Evolutionary conservation across 2,113 vertebrate genomes (phyloP).

Genomic region (Petrocephalus zakoni): DNA sequence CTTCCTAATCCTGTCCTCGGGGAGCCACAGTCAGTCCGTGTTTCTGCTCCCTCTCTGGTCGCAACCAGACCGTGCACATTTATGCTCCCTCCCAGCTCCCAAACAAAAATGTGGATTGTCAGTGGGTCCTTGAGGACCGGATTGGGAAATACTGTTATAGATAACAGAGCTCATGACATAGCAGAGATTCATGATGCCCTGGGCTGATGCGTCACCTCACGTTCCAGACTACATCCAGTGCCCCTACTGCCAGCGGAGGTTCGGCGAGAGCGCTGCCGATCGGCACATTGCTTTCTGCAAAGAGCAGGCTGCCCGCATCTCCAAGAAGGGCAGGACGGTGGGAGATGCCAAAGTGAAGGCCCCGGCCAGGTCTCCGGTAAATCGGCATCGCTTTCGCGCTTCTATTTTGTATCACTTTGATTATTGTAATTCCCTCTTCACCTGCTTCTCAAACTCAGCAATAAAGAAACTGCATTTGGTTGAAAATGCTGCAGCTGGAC

Average conservation of each 20-base stretch:
- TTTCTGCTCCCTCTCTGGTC: neutral
- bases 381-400: neutral
- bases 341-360: slow-evolving; percentile 72
- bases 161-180: neutral
- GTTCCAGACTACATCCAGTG: slow-evolving; percentile 90
- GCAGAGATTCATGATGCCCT: neutral
- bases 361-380: slow-evolving; percentile 71
- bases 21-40: neutral
- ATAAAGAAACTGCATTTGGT: neutral
- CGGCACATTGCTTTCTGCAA: slow-evolving; percentile 96
- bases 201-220: neutral
- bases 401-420: neutral
- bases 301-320: slow-evolving; percentile 89
- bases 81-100: neutral
- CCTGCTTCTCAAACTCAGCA: neutral
- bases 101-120: neutral
- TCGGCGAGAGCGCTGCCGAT: slow-evolving; percentile 84
- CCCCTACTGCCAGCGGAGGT: slow-evolving; percentile 88
- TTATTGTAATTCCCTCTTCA: neutral
- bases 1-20: neutral
- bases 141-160: neutral
- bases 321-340: slow-evolving; percentile 73
- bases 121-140: neutral
- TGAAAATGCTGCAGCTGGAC: neutral
- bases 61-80: neutral